These are phyloP conservation scores for Mythimna lalbum DNA, from an alignment of 2,888 invertebrate genomes.

Conservation along the genomic window DNA sequence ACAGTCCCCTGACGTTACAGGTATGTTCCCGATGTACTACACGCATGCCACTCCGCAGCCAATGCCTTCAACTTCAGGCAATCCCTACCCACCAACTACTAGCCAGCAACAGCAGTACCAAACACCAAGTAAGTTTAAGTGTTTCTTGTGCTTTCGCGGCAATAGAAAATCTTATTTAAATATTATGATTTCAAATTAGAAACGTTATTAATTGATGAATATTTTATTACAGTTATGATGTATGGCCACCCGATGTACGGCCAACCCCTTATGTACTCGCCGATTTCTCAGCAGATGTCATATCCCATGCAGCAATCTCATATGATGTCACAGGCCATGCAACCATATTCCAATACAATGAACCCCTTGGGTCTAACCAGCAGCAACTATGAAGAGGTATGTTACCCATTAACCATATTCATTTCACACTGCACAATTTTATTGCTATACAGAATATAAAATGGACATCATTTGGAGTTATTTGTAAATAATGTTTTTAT, in stretches of 20 bases:
- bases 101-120: conserved; percentile 45
- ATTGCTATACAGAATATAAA: conserved; percentile 34
- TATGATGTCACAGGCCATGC: conserved; percentile 59
- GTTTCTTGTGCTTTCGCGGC: background rate
- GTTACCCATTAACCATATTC: conserved; percentile 25
- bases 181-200: background rate
- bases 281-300: conserved; percentile 72
- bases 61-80: conserved; percentile 19
- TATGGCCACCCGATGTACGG: conserved; percentile 87
- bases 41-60: conserved; percentile 54
- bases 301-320: conserved; percentile 66
- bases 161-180: background rate
- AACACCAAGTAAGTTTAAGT: conserved; percentile 54
- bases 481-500: conserved; percentile 15
- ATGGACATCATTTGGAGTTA: conserved; percentile 18
- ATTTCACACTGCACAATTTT: conserved; percentile 15
- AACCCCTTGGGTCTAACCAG: conserved; percentile 65
- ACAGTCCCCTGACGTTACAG: conserved; percentile 56
- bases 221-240: conserved; percentile 87
- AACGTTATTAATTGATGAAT: background rate
- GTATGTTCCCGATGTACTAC: conserved; percentile 77
- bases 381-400: conserved; percentile 79
- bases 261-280: conserved; percentile 92
- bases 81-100: conserved; percentile 20
- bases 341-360: conserved; percentile 53